Conservation (phyloP, 2,888 invertebrate genomes). For the Epirrhoe alternata region DNA sequence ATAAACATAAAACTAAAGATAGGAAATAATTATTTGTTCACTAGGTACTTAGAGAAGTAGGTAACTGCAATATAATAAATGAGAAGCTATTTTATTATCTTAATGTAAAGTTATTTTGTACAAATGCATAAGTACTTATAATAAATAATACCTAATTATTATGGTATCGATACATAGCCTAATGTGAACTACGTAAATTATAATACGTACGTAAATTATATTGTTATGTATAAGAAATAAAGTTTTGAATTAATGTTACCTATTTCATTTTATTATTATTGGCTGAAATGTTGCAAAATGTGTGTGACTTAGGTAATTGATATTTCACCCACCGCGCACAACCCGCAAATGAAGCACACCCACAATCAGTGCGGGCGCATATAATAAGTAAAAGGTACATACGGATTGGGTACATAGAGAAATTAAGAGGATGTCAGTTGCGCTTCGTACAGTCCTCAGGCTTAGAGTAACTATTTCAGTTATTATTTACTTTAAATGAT, state of each 20-base stretch:
- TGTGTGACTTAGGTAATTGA: too few species aligned
- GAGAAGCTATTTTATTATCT: conserved; percentile 26
- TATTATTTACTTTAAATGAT: too few species aligned
- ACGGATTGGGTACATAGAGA: too few species aligned
- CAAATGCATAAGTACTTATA: background rate
- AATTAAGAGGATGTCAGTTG: too few species aligned
- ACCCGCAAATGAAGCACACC: too few species aligned
- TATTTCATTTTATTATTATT: background rate
- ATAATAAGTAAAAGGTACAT: too few species aligned
- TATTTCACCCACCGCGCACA: too few species aligned
- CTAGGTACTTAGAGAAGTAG: background rate
- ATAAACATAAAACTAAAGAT: conserved; percentile 3
- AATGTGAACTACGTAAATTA: background rate
- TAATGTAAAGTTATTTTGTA: conserved; percentile 17
- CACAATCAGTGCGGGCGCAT: too few species aligned
- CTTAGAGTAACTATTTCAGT: too few species aligned
- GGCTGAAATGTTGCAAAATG: background rate
- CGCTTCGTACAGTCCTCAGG: too few species aligned
- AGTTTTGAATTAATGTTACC: background rate
- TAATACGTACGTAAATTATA: background rate
- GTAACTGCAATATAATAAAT: conserved; percentile 8
- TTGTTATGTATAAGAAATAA: background rate
- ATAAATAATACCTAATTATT: background rate
- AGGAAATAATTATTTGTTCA: background rate
- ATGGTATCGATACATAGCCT: background rate